phyloP scores from a whole-genome alignment of 2,797 vertebrate species.

The Sylvia borin region DNA sequence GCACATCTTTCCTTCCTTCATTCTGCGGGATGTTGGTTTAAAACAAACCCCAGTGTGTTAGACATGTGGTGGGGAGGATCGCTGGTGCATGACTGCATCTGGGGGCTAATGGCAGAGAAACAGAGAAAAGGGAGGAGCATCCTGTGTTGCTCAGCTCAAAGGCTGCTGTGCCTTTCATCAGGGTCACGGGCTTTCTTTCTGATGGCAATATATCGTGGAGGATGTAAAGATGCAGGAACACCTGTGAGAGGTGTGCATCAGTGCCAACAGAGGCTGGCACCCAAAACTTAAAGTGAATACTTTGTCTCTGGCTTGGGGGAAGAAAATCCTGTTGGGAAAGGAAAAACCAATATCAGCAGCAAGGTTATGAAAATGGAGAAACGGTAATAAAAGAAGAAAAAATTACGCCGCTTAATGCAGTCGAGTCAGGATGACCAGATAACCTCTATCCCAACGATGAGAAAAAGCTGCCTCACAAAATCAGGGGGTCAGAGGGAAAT shows the following conservation, averaged over 20 bases:
- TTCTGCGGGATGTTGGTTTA: not conserved
- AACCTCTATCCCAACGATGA: not conserved
- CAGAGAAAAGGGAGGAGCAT: not conserved
- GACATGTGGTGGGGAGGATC: not conserved
- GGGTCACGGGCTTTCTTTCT: not conserved
- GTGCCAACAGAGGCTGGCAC: not conserved
- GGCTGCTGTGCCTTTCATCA: not conserved
- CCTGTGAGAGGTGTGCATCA: not conserved
- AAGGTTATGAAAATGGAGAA: not conserved
- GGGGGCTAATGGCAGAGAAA: not conserved
- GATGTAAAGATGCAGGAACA: not conserved
- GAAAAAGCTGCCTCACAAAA: not conserved
- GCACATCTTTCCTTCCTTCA: not conserved
- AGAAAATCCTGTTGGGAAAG: not conserved
- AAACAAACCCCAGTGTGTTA: not conserved
- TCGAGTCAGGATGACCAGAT: not conserved
- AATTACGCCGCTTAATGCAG: constrained; percentile 13
- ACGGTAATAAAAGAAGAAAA: not conserved
- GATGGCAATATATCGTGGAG: not conserved
- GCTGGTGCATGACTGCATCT: not conserved
- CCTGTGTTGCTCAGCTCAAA: not conserved
- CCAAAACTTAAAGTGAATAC: not conserved
- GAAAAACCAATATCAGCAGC: not conserved
- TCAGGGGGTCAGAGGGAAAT: not conserved
- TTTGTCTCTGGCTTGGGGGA: not conserved